Base-by-base conservation (phyloP, 2,113 vertebrate genomes). In the Haplotaxodon microlepis region DNA sequence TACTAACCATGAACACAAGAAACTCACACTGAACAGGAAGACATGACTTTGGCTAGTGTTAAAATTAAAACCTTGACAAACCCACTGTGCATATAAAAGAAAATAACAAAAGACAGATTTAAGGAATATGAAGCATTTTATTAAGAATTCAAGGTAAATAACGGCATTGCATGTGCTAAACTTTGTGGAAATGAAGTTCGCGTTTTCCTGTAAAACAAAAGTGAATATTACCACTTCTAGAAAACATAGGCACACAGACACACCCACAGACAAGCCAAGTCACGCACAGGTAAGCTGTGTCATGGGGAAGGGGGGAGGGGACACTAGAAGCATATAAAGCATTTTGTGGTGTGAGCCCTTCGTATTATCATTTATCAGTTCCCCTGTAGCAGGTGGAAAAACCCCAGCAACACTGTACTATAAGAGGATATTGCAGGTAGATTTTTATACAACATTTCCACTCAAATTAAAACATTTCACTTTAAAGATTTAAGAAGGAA, bases 261-360 rank as follows among this genome's bases (percentile, higher is more conserved):
- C 63, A 40, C 63, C 61, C 34, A 38, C 61, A 69, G 34, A n/a
- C 17, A 38, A 54, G n/a, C 31, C 24, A 7, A 40, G 29, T 21
- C n/a, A 27, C 2, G 27, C 56, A 31, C 56, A 31, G 24, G 56
- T 59, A 61, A 61, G 3, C 29, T 17, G 57, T 61, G 57, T 61
- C 57, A 61, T 61, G 9, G 31, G 16, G n/a, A 0, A 9, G 34
- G 29, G n/a, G 17, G 34, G 16, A n/a, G 50, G 66, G 5, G 73
- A 40, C 16, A 51, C 14, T 17, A 13, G 31, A 7, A 66, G 29
- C 3, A 51, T 16, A n/a, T 63, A 66, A 85, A 80, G 8, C 11
- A 3, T 66, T 51, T 53, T 71, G 36, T 24, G 36, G n/a, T 0
- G 16, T 14, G 7, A 0, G 2, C 6, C 1, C 0, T 66, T 63